phyloP scores from a whole-genome alignment of 2,888 invertebrate genomes.

The Uropetala carovei region DNA sequence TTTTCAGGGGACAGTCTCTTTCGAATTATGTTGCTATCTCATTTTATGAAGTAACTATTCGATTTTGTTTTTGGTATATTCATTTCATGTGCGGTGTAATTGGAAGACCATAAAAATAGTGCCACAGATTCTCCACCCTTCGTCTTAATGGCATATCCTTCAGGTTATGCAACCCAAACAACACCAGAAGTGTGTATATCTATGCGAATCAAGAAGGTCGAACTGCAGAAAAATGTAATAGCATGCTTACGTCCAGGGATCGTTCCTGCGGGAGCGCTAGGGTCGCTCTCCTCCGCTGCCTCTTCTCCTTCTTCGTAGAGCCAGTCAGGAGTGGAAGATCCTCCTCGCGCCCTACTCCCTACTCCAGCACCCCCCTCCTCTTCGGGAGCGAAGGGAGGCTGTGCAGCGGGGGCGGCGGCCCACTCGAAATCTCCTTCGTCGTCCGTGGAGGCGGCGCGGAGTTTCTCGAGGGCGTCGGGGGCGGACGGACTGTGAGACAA shows the following conservation, averaged over 20 bases:
- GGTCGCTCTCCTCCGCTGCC: constrained; percentile 12
- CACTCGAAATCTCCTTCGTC: constrained; percentile 84
- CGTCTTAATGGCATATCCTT: too few species aligned
- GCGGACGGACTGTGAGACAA: constrained; percentile 78
- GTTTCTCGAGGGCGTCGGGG: constrained; percentile 78
- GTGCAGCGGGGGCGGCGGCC: constrained; percentile 73
- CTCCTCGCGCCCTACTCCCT: background rate
- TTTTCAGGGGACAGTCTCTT: too few species aligned
- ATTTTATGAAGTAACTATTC: too few species aligned
- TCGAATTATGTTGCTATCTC: too few species aligned
- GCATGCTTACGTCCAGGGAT: constrained; percentile 16
- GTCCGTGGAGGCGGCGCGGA: constrained; percentile 80
- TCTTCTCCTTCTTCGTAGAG: constrained; percentile 76
- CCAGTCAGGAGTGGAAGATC: constrained; percentile 66
- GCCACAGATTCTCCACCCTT: too few species aligned
- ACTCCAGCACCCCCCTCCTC: background rate
- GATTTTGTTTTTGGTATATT: too few species aligned
- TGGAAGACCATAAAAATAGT: too few species aligned
- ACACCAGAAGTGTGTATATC: too few species aligned
- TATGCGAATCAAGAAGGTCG: background rate
- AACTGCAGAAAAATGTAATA: background rate
- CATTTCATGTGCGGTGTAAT: too few species aligned
- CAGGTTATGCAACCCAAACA: too few species aligned
- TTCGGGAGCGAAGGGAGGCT: constrained; percentile 22
- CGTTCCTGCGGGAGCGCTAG: background rate